phyloP scores from a whole-genome alignment of 2,113 vertebrate genomes.

The Ibidorhyncha struthersii region DNA sequence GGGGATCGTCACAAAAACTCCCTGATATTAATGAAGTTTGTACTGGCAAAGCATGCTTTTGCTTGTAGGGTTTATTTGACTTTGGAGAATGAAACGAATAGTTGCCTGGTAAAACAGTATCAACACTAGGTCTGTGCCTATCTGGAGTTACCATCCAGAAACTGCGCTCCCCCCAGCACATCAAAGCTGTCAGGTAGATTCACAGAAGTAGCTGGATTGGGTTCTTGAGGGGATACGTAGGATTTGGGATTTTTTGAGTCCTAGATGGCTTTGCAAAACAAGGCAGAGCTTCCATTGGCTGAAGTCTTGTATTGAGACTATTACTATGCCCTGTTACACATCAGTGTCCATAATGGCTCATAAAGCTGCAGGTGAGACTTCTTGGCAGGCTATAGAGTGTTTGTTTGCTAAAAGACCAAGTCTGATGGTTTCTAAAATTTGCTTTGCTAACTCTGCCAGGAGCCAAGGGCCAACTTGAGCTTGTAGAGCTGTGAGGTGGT shows the following conservation, averaged over 20 bases:
- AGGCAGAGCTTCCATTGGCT: neutral
- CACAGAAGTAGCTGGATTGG: neutral
- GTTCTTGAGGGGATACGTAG: neutral
- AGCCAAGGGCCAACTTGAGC: neutral
- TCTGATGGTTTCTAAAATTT: neutral
- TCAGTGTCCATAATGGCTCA: neutral
- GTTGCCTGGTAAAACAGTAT: neutral
- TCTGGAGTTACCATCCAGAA: neutral
- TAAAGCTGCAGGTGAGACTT: neutral
- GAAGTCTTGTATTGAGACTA: neutral
- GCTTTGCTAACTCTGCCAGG: neutral
- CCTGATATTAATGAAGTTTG: neutral
- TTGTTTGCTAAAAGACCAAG: neutral
- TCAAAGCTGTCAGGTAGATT: neutral
- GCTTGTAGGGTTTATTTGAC: neutral
- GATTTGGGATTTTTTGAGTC: neutral
- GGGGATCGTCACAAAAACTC: slow-evolving; percentile 5
- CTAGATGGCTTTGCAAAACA: neutral
- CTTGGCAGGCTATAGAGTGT: neutral
- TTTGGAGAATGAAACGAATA: neutral
- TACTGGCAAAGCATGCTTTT: neutral
- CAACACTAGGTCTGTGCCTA: neutral
- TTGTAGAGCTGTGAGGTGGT: neutral
- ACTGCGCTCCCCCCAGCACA: rapidly evolving
- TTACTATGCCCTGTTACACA: neutral